These are phyloP conservation scores for Myopa testacea DNA, from an alignment of 2,888 invertebrate species.

Conservation along the genomic window DNA sequence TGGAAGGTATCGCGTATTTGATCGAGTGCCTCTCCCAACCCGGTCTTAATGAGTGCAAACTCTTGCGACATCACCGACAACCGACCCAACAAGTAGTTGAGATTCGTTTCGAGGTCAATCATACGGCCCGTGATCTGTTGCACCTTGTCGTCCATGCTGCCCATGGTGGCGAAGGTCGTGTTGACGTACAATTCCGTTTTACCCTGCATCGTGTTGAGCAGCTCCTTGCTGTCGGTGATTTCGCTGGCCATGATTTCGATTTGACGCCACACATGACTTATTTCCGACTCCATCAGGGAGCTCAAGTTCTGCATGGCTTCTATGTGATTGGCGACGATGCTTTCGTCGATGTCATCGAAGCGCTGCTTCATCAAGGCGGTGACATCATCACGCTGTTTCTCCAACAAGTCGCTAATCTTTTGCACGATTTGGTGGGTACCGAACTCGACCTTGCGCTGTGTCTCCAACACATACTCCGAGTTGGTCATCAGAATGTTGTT, in stretches of 20 bases:
- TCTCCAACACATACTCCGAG: conserved; percentile 86
- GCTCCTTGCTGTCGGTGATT: conserved; percentile 79
- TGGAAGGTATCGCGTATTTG: conserved; percentile 77
- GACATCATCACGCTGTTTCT: conserved; percentile 74
- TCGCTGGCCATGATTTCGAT: conserved; percentile 90
- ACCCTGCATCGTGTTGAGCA: conserved; percentile 79
- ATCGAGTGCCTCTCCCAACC: conserved; percentile 79
- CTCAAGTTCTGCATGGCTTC: conserved; percentile 80
- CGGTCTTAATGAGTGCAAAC: conserved; percentile 83
- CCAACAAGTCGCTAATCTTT: conserved; percentile 79
- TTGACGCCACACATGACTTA: conserved; percentile 89
- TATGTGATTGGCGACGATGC: conserved; percentile 79
- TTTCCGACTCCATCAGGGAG: conserved; percentile 81
- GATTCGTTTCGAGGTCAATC: conserved; percentile 81
- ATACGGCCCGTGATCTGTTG: conserved; percentile 81
- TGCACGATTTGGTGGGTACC: conserved; percentile 84
- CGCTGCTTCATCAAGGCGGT: conserved; percentile 76
- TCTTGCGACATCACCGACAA: conserved; percentile 86
- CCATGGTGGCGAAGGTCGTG: conserved; percentile 81
- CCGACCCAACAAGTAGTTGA: conserved; percentile 84
- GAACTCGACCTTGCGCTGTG: conserved; percentile 86
- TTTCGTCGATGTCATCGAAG: conserved; percentile 77
- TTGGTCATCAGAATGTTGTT: conserved; percentile 85
- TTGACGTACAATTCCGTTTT: conserved; percentile 85
- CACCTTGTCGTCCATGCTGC: conserved; percentile 83